phyloP scores from a whole-genome alignment of 1,140 invertebrate species.

The Cepaea nemoralis region DNA sequence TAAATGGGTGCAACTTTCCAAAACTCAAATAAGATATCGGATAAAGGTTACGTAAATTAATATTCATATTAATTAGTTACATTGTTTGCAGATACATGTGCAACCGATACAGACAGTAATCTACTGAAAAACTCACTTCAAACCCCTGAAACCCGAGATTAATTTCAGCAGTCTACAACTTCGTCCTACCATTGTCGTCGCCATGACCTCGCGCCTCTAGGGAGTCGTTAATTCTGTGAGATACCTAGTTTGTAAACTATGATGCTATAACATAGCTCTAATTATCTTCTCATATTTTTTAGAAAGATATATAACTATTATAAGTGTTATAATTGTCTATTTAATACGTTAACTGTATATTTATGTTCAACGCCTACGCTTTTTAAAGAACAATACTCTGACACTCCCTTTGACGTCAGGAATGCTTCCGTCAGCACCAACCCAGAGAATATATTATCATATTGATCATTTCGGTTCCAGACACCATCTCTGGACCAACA shows the following conservation, averaged over 20 bases:
- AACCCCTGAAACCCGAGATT: neutral
- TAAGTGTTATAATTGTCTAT: conserved; percentile 16
- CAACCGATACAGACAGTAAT: neutral
- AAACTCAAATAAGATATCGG: neutral
- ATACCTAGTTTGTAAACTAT: too few relatives aligned
- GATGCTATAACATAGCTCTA: too few relatives aligned
- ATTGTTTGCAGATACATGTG: too few relatives aligned
- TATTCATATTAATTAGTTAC: too few relatives aligned
- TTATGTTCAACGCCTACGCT: neutral
- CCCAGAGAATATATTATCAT: conserved; percentile 16
- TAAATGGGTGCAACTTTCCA: neutral
- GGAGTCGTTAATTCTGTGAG: neutral
- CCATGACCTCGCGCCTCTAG: conserved; percentile 35
- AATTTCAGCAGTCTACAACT: conserved; percentile 3
- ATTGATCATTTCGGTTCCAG: neutral
- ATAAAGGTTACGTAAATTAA: too few relatives aligned
- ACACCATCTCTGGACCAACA: neutral
- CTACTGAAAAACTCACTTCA: neutral
- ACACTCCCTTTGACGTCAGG: conserved; percentile 31
- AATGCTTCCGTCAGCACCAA: conserved; percentile 31
- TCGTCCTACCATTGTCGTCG: conserved; percentile 23
- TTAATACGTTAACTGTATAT: neutral
- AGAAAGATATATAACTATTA: too few relatives aligned
- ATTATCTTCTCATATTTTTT: too few relatives aligned
- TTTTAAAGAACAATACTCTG: neutral